phyloP scores from a whole-genome alignment of 2,797 vertebrate genomes.

The Numenius phaeopus region DNA sequence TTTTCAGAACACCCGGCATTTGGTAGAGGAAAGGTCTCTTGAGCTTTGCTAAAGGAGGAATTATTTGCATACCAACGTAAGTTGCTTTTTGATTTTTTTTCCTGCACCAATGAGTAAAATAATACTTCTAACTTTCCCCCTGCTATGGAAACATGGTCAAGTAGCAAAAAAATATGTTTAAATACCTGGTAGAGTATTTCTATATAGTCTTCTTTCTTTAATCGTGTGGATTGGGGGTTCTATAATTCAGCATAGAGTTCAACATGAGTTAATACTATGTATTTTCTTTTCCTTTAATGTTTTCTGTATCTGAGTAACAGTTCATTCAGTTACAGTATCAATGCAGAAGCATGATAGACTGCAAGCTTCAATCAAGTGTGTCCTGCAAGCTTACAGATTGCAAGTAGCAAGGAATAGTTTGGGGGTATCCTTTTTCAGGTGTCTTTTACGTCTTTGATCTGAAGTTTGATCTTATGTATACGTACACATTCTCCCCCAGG shows the following conservation, averaged over 20 bases:
- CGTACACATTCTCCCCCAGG: constrained; percentile 45
- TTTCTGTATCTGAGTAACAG: neutral
- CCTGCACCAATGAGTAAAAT: constrained; percentile 75
- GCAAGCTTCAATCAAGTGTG: neutral
- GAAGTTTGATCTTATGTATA: neutral
- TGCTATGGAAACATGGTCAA: neutral
- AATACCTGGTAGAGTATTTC: neutral
- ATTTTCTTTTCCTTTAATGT: neutral
- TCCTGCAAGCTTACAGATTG: neutral
- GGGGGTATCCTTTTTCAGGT: neutral
- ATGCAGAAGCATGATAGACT: neutral
- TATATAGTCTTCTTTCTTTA: neutral
- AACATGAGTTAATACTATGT: neutral
- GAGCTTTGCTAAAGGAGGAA: constrained; percentile 40
- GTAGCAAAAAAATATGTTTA: neutral
- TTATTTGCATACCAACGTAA: constrained; percentile 72
- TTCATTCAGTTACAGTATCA: neutral
- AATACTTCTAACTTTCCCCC: neutral
- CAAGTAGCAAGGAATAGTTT: neutral
- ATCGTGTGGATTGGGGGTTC: neutral
- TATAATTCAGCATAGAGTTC: neutral
- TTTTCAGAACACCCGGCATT: constrained; percentile 75
- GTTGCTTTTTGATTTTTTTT: constrained; percentile 26
- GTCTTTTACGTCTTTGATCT: neutral
- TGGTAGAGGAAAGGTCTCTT: constrained; percentile 53